These are phyloP conservation scores for Natator depressus DNA, from an alignment of 2,113 vertebrate genomes.

Conservation along the genomic window DNA sequence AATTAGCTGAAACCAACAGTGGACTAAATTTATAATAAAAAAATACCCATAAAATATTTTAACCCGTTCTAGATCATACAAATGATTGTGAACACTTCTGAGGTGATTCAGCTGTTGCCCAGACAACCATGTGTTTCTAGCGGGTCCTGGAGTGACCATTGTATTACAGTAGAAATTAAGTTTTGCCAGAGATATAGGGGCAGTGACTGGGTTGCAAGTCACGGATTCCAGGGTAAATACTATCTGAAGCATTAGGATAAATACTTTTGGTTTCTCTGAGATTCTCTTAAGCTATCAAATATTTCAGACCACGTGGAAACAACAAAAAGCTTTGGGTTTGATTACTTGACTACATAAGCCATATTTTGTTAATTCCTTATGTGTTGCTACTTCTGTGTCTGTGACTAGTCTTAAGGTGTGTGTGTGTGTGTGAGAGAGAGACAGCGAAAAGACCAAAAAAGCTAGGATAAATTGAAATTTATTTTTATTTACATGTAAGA, in stretches of 20 bases:
- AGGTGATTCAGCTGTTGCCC: background rate
- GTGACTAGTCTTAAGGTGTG: background rate
- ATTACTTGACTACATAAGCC: background rate
- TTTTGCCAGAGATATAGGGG: background rate
- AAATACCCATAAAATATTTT: background rate
- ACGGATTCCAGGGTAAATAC: constrained; percentile 8
- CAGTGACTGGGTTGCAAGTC: background rate
- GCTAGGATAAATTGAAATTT: constrained; percentile 18
- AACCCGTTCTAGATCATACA: background rate
- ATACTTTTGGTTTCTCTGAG: background rate
- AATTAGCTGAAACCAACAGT: background rate
- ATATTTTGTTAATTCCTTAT: background rate
- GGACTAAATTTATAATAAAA: fast-evolving
- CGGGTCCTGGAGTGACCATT: background rate
- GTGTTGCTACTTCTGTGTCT: background rate
- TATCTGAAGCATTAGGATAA: background rate
- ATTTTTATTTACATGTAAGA: constrained; percentile 15
- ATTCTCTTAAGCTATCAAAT: constrained; percentile 4
- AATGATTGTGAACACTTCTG: background rate
- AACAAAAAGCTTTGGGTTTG: background rate
- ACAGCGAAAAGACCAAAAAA: background rate
- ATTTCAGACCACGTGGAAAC: background rate
- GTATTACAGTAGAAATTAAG: background rate
- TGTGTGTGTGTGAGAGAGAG: background rate
- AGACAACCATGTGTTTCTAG: background rate